A percentile compares a stretch with the other conserved stretches of the same genome.
Conservation (phyloP, 1,140 invertebrate genomes). For the Heliothis subflexa region DNA sequence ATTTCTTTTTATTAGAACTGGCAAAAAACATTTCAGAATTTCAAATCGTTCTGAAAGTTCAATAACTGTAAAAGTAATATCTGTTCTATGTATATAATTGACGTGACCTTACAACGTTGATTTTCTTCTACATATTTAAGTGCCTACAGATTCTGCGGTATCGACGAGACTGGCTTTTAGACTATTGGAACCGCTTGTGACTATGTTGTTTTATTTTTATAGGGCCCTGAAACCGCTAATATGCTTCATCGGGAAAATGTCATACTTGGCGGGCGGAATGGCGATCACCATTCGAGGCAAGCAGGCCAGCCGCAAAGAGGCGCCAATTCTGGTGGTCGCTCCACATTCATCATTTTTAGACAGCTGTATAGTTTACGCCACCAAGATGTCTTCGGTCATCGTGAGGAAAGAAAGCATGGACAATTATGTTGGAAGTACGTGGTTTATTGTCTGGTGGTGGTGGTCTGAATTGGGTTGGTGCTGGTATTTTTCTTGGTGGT, state of each 20-base stretch:
- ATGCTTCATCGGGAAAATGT: constrained; percentile 90
- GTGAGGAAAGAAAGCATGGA: constrained; percentile 92
- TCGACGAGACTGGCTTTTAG: background rate
- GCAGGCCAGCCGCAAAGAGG: constrained; percentile 90
- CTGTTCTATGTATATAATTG: background rate
- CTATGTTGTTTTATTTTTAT: constrained; percentile 56
- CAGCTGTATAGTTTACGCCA: constrained; percentile 92
- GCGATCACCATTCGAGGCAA: constrained; percentile 91
- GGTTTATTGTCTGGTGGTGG: constrained; percentile 41
- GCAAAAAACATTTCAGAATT: background rate
- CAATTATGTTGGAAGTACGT: constrained; percentile 94
- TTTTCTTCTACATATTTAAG: too few relatives aligned
- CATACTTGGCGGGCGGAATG: constrained; percentile 92
- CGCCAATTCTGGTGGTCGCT: constrained; percentile 94
- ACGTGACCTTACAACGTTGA: background rate
- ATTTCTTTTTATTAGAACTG: background rate
- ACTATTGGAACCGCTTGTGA: constrained; percentile 1
- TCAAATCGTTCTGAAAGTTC: too few relatives aligned
- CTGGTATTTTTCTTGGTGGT: constrained; percentile 31
- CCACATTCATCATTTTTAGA: constrained; percentile 96
- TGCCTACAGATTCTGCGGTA: background rate
- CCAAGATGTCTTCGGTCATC: constrained; percentile 92
- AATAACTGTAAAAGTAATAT: too few relatives aligned
- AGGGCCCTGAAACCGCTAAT: constrained; percentile 88
- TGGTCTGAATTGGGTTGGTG: constrained; percentile 48